These are phyloP conservation scores for Mormyrus proboscirostris DNA, from an alignment of 2,797 vertebrate species.

Conservation along the genomic window DNA sequence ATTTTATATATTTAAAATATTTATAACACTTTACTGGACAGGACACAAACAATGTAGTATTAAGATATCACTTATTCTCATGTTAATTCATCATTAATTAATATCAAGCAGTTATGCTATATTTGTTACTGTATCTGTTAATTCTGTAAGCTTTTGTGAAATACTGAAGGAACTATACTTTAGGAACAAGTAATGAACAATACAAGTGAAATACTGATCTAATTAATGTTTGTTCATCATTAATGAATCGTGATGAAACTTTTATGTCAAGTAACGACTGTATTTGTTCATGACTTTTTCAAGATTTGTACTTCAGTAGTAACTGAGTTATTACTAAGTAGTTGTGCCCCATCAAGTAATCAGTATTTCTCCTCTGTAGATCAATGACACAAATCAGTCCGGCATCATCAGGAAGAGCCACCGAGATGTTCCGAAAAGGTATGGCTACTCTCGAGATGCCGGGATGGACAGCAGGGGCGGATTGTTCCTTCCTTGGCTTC, in stretches of 20 bases:
- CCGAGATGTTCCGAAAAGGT: rapidly evolving
- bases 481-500: slow-evolving; percentile 42
- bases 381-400: rapidly evolving
- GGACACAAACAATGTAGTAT: background rate
- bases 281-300: background rate
- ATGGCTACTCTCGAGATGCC: rapidly evolving
- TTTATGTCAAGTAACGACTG: background rate
- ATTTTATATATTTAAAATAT: background rate
- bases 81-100: background rate
- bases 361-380: background rate
- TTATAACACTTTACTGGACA: background rate
- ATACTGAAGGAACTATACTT: background rate
- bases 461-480: background rate
- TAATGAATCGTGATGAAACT: background rate
- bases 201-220: background rate
- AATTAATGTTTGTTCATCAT: background rate
- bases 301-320: background rate
- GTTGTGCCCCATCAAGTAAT: background rate
- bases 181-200: background rate
- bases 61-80: background rate
- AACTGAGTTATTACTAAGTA: background rate
- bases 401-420: slow-evolving; percentile 36
- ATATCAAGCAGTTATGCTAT: background rate
- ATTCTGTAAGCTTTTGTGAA: background rate
- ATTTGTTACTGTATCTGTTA: background rate